Evolutionary conservation across 2,888 invertebrate genomes (phyloP), one percentile per base, ranked within the genome.

Genomic region (Leptothorax acervorum): DNA sequence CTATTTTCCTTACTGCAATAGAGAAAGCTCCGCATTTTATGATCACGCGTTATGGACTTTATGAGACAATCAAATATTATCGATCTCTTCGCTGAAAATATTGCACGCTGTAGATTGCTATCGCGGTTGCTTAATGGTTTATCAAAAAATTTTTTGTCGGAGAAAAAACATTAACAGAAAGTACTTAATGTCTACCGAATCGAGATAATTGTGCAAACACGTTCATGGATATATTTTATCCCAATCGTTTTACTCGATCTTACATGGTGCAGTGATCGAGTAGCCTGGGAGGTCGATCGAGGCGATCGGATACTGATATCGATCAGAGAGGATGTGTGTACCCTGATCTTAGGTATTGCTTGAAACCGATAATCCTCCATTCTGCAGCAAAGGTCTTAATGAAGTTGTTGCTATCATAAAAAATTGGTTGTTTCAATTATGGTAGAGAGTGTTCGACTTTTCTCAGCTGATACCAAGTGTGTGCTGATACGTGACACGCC

Each of bases 321-420:
- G 87, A 93, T 93, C 92, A 73, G 75, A 63, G 18, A 45, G 35
- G 91, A 90, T 92, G 86, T 75, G 39, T 35, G n/a, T 23, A 79
- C 53, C 83, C 66, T 81, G 89, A 91, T 90, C 88, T n/a, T 87
- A 85, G 86, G 85, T 88, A 91, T 88, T 88, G 91, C 86, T 89
- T 88, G 89, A 92, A 93, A 93, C 93, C 93, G 93, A 91, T 93
- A 92, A 94, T 93, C 90, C 89, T 90, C 85, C 83, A 90, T 88
- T 87, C 23, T 23, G 23, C 85, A 78, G 85, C 75, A 86, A 88
- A 90, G 87, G 85, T 89, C 90, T 92, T 92, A 93, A 93, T 92
- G 91, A 92, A 92, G 89, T 86, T 88, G 84, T 86, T 79, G 85
- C 55, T 76, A 83, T 63, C 79, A 35, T 82, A 68, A 70, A 75